Conservation (phyloP, 2,113 vertebrate genomes). For the Dascyllus trimaculatus region DNA sequence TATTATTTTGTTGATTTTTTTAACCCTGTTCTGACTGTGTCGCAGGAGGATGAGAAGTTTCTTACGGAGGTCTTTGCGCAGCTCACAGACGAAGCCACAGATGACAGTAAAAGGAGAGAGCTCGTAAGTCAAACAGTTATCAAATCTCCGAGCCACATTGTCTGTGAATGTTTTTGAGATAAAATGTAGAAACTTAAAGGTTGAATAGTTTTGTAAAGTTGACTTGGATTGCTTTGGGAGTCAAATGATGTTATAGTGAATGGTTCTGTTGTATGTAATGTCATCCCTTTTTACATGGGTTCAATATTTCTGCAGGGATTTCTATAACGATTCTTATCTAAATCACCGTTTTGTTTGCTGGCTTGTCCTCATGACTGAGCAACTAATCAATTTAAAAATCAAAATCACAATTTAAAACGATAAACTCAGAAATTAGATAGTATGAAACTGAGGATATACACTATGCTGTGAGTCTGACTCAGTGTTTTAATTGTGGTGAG, state of each 20-base stretch:
- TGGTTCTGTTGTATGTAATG: not conserved
- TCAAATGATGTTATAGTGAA: not conserved
- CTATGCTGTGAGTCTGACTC: no score
- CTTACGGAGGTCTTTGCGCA: conserved; percentile 99
- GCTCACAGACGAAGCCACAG: conserved; percentile 97
- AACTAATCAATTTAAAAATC: no score
- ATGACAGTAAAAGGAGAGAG: conserved; percentile 96
- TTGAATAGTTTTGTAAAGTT: not conserved
- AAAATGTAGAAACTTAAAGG: not conserved
- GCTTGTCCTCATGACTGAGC: not conserved
- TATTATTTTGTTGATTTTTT: conserved; percentile 1
- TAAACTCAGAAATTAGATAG: no score
- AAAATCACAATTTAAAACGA: no score
- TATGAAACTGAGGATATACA: no score
- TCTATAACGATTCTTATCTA: not conserved
- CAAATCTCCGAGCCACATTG: not conserved
- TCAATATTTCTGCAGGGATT: not conserved
- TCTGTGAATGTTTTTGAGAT: not conserved
- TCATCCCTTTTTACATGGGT: accelerated
- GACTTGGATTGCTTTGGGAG: not conserved
- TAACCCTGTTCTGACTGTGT: conserved; percentile 27
- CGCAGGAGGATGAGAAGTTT: conserved; percentile 98
- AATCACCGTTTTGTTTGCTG: not conserved
- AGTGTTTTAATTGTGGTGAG: no score
- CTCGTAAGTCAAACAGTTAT: conserved; percentile 85